Conservation (phyloP, 2,888 invertebrate species). For the Apodemia duryi region DNA sequence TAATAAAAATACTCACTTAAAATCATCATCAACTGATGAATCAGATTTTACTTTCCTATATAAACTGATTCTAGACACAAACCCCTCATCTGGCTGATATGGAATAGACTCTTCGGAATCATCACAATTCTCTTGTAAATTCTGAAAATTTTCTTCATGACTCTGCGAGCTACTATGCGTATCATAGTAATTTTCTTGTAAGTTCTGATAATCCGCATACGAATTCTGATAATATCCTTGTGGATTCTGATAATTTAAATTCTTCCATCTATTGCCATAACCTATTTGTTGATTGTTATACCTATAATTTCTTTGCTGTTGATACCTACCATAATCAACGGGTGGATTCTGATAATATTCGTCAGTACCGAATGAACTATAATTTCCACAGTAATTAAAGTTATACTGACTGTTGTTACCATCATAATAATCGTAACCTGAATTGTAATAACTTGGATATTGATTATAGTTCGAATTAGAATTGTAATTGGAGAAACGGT, state of each 20-base stretch:
- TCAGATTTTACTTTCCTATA: conserved; percentile 1
- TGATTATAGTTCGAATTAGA: background rate
- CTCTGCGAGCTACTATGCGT: background rate
- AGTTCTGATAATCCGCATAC: background rate
- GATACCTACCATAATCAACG: background rate
- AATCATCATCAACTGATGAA: background rate
- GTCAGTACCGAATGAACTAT: background rate
- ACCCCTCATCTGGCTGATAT: background rate
- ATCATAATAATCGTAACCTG: background rate
- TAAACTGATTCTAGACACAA: background rate
- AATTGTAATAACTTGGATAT: background rate
- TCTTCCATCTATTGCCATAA: background rate
- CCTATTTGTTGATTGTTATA: background rate
- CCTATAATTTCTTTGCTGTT: background rate
- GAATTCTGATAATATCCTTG: background rate
- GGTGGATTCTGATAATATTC: background rate
- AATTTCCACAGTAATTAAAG: background rate
- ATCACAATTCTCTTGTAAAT: background rate
- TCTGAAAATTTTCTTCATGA: background rate
- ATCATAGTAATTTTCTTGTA: background rate
- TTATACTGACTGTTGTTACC: background rate
- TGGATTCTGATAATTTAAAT: background rate
- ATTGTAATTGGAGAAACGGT: background rate
- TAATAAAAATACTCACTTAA: background rate
- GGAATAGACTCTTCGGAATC: background rate